A percentile compares a stretch with the other conserved stretches of the same genome.
Evolutionary conservation across 2,797 vertebrate species (phyloP).

Genomic region (Hydrocynus forskahlii): DNA sequence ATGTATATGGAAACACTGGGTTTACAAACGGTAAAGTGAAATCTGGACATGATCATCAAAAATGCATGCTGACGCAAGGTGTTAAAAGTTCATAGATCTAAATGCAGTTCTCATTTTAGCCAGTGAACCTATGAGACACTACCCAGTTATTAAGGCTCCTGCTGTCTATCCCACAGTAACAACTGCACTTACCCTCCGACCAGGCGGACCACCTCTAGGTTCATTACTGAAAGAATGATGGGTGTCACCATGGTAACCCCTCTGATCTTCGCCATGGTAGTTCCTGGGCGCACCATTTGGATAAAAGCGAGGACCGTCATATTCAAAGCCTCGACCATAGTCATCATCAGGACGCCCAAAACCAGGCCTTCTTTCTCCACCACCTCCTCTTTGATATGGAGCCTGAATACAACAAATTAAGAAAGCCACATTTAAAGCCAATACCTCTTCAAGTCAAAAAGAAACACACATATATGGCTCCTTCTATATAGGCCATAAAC

Average conservation of each 20-base stretch:
- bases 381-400: constrained; percentile 68
- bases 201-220: constrained; percentile 69
- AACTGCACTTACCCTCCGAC: constrained; percentile 70
- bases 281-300: constrained; percentile 76
- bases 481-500: not conserved
- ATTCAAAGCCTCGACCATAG: constrained; percentile 73
- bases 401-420: constrained; percentile 57
- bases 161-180: too few relatives aligned
- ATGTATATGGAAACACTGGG: too few relatives aligned
- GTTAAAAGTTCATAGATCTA: too few relatives aligned
- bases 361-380: constrained; percentile 70
- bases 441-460: not conserved
- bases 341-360: constrained; percentile 78
- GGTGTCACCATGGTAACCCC: constrained; percentile 70
- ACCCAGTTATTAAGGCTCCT: too few relatives aligned
- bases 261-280: constrained; percentile 78
- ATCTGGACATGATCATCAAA: too few relatives aligned
- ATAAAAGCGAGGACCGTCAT: constrained; percentile 76
- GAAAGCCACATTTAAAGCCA: not conserved
- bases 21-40: too few relatives aligned
- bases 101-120: too few relatives aligned
- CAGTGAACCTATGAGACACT: too few relatives aligned
- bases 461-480: not conserved
- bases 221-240: constrained; percentile 71
- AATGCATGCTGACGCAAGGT: too few relatives aligned